Percentiles rank a stretch among this genome's conserved stretches.
Evolutionary conservation across 2,888 invertebrate genomes (phyloP).

Genomic region (Xanthorhoe designata): DNA sequence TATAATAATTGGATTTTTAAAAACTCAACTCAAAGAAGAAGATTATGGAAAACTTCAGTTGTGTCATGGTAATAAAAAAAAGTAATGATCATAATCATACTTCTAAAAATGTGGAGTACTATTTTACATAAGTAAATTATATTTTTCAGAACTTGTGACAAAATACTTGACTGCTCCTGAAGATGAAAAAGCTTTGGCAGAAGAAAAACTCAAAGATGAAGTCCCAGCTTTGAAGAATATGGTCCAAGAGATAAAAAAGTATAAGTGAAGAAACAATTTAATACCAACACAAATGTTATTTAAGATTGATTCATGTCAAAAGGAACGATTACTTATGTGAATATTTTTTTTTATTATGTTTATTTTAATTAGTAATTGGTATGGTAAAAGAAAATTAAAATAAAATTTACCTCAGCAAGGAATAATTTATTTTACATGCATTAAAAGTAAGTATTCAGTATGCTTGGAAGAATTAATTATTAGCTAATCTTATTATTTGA

Average conservation of each 20-base stretch:
- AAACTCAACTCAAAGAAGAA: conserved; percentile 88
- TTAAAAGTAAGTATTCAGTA: not conserved
- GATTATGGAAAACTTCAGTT: conserved; percentile 87
- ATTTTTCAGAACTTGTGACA: conserved; percentile 70
- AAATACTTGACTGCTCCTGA: conserved; percentile 72
- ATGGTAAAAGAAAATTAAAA: not conserved
- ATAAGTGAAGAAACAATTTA: conserved; percentile 56
- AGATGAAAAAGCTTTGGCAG: conserved; percentile 63
- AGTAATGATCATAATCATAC: not conserved
- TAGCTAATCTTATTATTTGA: not conserved
- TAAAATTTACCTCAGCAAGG: conserved; percentile 3
- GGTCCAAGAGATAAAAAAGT: conserved; percentile 74
- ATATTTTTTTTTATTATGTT: no score
- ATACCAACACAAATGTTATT: conserved; percentile 3
- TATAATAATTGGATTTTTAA: conserved; percentile 90
- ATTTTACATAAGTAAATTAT: conserved; percentile 4
- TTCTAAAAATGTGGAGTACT: not conserved
- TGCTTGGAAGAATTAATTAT: not conserved
- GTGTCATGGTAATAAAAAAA: conserved; percentile 89
- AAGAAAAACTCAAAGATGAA: conserved; percentile 66
- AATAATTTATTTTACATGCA: conserved; percentile 15
- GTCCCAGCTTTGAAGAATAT: conserved; percentile 67
- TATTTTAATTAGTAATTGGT: not conserved
- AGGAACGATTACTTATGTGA: not conserved
- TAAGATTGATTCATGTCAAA: not conserved